Evolutionary conservation across 1,140 invertebrate species (phyloP).

Genomic region (Drosophila simulans): DNA sequence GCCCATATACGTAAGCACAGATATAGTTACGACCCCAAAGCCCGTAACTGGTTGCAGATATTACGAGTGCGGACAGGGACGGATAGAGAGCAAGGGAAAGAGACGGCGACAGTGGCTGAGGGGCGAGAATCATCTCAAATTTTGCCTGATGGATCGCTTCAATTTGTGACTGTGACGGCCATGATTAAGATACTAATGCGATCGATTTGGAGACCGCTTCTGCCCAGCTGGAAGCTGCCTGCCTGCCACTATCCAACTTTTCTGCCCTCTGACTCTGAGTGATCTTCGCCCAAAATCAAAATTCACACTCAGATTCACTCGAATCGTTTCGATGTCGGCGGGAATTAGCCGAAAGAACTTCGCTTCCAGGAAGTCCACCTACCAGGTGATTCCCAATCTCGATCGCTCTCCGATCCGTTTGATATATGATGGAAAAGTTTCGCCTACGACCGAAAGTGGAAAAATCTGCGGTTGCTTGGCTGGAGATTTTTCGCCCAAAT

Average conservation of each 20-base stretch:
- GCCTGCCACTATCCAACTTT: slow-evolving; percentile 38
- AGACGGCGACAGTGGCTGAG: slow-evolving; percentile 1
- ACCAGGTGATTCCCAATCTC: slow-evolving; percentile 20
- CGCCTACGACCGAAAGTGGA: slow-evolving; percentile 36
- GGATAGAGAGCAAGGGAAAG: background rate
- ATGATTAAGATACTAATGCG: slow-evolving; percentile 81
- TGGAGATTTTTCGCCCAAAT: slow-evolving; percentile 33
- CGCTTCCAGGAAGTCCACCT: slow-evolving; percentile 63
- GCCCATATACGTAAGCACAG: slow-evolving; percentile 70
- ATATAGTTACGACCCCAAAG: slow-evolving; percentile 71
- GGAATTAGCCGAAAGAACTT: slow-evolving; percentile 36
- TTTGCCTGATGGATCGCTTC: slow-evolving; percentile 78
- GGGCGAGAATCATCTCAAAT: slow-evolving; percentile 47
- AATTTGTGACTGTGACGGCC: slow-evolving; percentile 74
- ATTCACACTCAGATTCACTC: slow-evolving; percentile 57
- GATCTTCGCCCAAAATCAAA: slow-evolving; percentile 29
- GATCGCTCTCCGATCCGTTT: slow-evolving; percentile 25
- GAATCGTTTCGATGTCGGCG: slow-evolving; percentile 46
- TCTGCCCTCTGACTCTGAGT: slow-evolving; percentile 19
- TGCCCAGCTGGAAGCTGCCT: slow-evolving; percentile 58
- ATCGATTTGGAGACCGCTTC: slow-evolving; percentile 65
- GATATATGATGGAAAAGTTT: slow-evolving; percentile 71
- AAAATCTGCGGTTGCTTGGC: slow-evolving; percentile 33
- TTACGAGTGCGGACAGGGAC: slow-evolving; percentile 31
- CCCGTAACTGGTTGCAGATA: slow-evolving; percentile 67